phyloP scores from a whole-genome alignment of 2,888 invertebrate genomes.

The Chrysolina americana region DNA sequence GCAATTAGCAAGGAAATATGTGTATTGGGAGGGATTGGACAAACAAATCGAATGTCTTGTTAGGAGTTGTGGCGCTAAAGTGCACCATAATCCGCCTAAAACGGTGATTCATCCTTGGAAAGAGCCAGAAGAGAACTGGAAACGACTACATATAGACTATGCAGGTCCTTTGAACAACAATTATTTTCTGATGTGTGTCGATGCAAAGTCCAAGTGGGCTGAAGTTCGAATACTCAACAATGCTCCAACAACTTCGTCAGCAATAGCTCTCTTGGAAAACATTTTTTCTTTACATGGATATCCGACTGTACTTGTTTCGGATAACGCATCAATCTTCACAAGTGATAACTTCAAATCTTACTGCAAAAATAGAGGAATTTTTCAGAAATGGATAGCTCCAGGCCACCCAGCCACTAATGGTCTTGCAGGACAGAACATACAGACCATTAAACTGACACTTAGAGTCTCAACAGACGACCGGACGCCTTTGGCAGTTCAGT shows the following conservation, averaged over 20 bases:
- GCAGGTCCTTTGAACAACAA: neutral
- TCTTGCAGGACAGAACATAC: neutral
- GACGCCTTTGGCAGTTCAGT: too few relatives aligned
- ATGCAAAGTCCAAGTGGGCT: conserved; percentile 1
- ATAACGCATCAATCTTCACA: neutral
- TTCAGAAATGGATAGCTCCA: neutral
- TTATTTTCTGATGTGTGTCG: neutral
- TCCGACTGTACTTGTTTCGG: neutral
- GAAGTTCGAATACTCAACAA: neutral
- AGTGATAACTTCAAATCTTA: neutral
- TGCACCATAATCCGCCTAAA: neutral
- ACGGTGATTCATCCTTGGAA: neutral
- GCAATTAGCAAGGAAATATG: conserved; percentile 46
- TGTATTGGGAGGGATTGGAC: conserved; percentile 54
- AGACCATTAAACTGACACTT: neutral
- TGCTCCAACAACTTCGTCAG: neutral
- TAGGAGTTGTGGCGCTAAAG: conserved; percentile 39
- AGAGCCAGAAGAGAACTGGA: conserved; percentile 8
- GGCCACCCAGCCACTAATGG: neutral
- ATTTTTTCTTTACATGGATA: neutral
- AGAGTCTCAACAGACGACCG: neutral
- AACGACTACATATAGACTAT: conserved; percentile 2
- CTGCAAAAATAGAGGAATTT: neutral
- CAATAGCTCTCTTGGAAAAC: neutral
- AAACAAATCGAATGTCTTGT: conserved; percentile 51